These are phyloP conservation scores for Neosilurus hyrtlii DNA, from an alignment of 2,797 vertebrate species.

Conservation along the genomic window DNA sequence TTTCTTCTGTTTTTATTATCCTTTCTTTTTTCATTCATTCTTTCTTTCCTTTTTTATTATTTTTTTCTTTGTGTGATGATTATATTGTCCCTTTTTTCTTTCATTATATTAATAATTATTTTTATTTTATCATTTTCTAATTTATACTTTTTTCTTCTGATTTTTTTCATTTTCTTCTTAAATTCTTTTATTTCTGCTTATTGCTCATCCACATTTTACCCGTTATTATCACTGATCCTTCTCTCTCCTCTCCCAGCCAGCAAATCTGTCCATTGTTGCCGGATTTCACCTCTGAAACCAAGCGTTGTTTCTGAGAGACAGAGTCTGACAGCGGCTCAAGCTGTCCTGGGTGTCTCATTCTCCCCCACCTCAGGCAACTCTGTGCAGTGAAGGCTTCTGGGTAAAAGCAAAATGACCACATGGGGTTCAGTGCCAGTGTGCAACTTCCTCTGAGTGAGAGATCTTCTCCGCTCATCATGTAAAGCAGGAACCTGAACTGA, in stretches of 20 bases:
- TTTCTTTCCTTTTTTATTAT: neutral
- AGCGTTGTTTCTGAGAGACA: conserved; percentile 34
- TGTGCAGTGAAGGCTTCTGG: conserved; percentile 60
- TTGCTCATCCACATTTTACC: too few species aligned
- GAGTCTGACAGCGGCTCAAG: conserved; percentile 71
- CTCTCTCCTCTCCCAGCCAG: conserved; percentile 8
- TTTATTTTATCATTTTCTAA: neutral
- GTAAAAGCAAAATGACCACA: conserved; percentile 61
- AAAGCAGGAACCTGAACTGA: conserved; percentile 71
- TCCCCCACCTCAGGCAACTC: conserved; percentile 65
- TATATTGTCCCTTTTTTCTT: neutral
- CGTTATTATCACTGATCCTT: neutral
- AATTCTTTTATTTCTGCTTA: neutral
- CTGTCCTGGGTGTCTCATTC: conserved; percentile 66
- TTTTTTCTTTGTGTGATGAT: neutral
- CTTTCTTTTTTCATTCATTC: neutral
- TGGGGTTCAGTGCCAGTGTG: conserved; percentile 68
- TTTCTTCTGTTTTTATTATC: neutral
- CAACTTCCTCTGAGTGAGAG: conserved; percentile 64
- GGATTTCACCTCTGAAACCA: conserved; percentile 24
- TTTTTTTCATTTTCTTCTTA: neutral
- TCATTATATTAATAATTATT: too few species aligned
- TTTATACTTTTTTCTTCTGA: neutral
- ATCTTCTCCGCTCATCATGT: conserved; percentile 70
- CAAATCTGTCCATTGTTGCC: conserved; percentile 23